These are phyloP conservation scores for Gastrophysa polygoni DNA, from an alignment of 2,888 invertebrate genomes.

Conservation along the genomic window DNA sequence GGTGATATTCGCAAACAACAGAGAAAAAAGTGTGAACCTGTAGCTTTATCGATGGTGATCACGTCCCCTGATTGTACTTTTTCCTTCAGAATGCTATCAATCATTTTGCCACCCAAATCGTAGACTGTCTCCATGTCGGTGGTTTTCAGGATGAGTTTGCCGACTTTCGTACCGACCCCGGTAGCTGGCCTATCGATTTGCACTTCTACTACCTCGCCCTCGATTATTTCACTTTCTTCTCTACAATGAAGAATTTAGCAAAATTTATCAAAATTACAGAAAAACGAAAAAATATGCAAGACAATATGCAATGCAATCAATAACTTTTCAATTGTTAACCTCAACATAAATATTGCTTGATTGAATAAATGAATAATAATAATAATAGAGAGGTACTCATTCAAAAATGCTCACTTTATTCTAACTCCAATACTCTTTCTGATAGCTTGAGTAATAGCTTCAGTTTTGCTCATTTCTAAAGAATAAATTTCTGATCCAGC, in stretches of 20 bases:
- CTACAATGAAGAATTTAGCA: constrained; percentile 62
- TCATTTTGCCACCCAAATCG: constrained; percentile 98
- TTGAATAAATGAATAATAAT: too few relatives aligned
- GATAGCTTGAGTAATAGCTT: constrained; percentile 95
- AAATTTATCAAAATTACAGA: too few relatives aligned
- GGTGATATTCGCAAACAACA: too few relatives aligned
- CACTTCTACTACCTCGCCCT: constrained; percentile 98
- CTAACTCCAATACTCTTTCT: constrained; percentile 97
- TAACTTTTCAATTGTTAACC: too few relatives aligned
- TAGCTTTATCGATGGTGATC: constrained; percentile 97
- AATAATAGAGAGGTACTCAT: too few relatives aligned
- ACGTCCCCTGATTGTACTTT: constrained; percentile 97
- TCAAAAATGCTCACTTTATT: constrained; percentile 50
- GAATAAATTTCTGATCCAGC: constrained; percentile 99
- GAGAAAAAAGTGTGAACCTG: constrained; percentile 66
- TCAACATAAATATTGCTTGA: too few relatives aligned
- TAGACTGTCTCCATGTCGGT: constrained; percentile 99
- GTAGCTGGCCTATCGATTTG: constrained; percentile 95
- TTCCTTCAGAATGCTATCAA: constrained; percentile 94
- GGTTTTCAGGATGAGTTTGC: constrained; percentile 95
- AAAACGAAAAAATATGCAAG: too few relatives aligned
- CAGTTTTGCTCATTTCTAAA: constrained; percentile 98
- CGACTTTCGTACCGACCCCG: constrained; percentile 85
- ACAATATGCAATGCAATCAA: too few relatives aligned
- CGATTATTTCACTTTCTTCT: constrained; percentile 98